Percentiles rank a stretch among this genome's conserved stretches.
Evolutionary conservation across 2,113 vertebrate genomes (phyloP).

Genomic region (Chinchilla lanigera): DNA sequence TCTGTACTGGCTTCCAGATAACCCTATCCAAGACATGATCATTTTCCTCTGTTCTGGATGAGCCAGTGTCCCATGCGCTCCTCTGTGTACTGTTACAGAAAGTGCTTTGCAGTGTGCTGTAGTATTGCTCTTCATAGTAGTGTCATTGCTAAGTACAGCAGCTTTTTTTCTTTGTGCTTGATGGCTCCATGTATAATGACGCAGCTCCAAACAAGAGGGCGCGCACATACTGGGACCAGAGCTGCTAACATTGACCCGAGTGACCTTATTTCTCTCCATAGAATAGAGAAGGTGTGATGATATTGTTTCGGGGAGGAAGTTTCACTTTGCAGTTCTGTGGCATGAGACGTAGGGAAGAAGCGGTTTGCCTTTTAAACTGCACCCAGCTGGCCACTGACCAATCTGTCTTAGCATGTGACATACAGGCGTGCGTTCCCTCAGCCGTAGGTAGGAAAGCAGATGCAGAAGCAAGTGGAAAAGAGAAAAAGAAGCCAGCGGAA

Average conservation of each 20-base stretch:
- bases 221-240: fast-evolving
- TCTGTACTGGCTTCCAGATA: not conserved
- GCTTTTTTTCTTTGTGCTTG: not conserved
- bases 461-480: not conserved
- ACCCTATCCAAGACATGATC: not conserved
- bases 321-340: not conserved
- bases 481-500: not conserved
- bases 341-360: not conserved
- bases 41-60: not conserved
- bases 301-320: not conserved
- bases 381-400: not conserved
- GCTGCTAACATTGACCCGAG: not conserved
- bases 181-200: not conserved
- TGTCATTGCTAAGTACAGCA: not conserved
- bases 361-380: not conserved
- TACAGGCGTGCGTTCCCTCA: not conserved
- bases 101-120: not conserved
- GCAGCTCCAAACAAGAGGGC: fast-evolving
- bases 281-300: not conserved
- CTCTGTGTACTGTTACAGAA: not conserved
- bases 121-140: not conserved
- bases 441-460: not conserved
- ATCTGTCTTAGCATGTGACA: not conserved
- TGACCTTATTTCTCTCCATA: not conserved
- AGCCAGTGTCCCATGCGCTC: not conserved